These are phyloP conservation scores for Microctonus brassicae DNA, from an alignment of 2,888 invertebrate species.

Conservation along the genomic window DNA sequence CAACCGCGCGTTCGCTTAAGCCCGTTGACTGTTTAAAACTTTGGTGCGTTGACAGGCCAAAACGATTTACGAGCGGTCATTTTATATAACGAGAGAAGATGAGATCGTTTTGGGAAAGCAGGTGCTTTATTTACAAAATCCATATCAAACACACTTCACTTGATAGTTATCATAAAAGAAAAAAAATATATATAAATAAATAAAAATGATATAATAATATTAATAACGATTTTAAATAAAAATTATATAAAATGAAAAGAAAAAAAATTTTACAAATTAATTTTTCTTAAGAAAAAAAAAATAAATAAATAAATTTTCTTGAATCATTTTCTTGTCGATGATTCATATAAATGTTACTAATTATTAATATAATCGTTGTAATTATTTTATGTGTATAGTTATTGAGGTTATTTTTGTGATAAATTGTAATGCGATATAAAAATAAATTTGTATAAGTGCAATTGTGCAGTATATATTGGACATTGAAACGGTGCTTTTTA, in stretches of 20 bases:
- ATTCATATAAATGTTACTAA: too few relatives aligned
- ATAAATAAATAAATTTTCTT: too few relatives aligned
- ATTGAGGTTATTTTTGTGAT: too few relatives aligned
- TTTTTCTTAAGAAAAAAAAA: too few relatives aligned
- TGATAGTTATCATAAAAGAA: background rate
- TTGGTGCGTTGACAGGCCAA: slow-evolving; percentile 40
- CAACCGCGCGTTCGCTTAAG: background rate
- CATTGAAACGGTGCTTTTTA: slow-evolving; percentile 6
- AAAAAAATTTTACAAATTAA: too few relatives aligned
- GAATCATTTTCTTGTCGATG: too few relatives aligned
- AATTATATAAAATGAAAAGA: too few relatives aligned
- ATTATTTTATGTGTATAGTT: too few relatives aligned
- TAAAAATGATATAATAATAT: too few relatives aligned
- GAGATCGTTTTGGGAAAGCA: slow-evolving; percentile 41
- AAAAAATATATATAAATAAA: background rate
- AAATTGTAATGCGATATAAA: background rate
- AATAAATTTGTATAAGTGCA: background rate
- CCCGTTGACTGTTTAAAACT: background rate
- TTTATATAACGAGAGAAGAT: slow-evolving; percentile 43
- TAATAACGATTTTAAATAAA: too few relatives aligned
- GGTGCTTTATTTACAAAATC: slow-evolving; percentile 38
- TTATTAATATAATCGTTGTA: too few relatives aligned
- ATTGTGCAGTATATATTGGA: slow-evolving; percentile 31
- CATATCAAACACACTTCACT: background rate
- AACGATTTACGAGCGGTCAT: slow-evolving; percentile 47